phyloP scores from a whole-genome alignment of 2,113 vertebrate genomes.

The Callithrix jacchus region DNA sequence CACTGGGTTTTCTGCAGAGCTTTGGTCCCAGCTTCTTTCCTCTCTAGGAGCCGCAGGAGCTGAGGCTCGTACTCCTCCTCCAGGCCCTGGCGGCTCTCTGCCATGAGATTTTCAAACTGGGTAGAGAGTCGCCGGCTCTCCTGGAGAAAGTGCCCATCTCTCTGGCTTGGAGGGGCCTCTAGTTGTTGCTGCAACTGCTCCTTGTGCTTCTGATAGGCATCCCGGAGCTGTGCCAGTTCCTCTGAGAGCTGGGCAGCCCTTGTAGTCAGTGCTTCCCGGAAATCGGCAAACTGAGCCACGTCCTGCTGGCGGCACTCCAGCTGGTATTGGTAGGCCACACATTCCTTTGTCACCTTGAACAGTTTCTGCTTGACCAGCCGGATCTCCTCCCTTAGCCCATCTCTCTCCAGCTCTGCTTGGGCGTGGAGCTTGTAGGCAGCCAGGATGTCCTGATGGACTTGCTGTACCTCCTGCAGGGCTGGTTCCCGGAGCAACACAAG shows the following conservation, averaged over 20 bases:
- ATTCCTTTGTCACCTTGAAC: slow-evolving; percentile 90
- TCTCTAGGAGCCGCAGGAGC: slow-evolving; percentile 90
- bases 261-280: slow-evolving; percentile 86
- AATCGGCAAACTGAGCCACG: slow-evolving; percentile 84
- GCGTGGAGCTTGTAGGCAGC: slow-evolving; percentile 88
- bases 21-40: slow-evolving; percentile 84
- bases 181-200: slow-evolving; percentile 81
- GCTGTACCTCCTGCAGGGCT: slow-evolving; percentile 84
- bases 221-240: slow-evolving; percentile 85
- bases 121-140: slow-evolving; percentile 87
- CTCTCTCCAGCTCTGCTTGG: slow-evolving; percentile 90
- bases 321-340: slow-evolving; percentile 89
- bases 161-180: slow-evolving; percentile 76
- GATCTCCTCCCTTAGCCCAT: slow-evolving; percentile 88
- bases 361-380: slow-evolving; percentile 89
- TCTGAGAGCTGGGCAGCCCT: slow-evolving; percentile 86
- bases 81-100: slow-evolving; percentile 87
- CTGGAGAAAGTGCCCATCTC: slow-evolving; percentile 86
- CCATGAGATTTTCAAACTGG: slow-evolving; percentile 91
- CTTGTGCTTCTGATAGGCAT: slow-evolving; percentile 86
- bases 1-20: slow-evolving; percentile 88
- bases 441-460: slow-evolving; percentile 87
- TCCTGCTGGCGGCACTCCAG: slow-evolving; percentile 87
- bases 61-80: slow-evolving; percentile 93
- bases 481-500: slow-evolving; percentile 87